These are phyloP conservation scores for Cremastinae sp. DNA, from an alignment of 2,888 invertebrate species.

Conservation along the genomic window DNA sequence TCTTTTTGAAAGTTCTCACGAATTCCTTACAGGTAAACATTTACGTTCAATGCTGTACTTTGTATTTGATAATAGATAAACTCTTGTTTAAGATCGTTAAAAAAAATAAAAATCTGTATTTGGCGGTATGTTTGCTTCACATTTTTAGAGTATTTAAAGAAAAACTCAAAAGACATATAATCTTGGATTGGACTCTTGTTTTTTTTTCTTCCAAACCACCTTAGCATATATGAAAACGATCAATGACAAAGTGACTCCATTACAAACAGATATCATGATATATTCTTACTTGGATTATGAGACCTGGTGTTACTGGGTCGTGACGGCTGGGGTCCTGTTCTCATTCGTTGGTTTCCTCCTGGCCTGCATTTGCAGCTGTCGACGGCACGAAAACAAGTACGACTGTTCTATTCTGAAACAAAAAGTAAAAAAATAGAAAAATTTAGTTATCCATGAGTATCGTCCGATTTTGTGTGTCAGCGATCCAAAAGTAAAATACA, in stretches of 20 bases:
- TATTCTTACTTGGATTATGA: conserved; percentile 70
- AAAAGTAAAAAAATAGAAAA: not conserved
- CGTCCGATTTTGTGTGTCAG: too few relatives aligned
- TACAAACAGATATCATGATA: conserved; percentile 69
- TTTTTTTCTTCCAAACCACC: too few relatives aligned
- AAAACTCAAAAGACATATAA: too few relatives aligned
- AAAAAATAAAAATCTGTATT: too few relatives aligned
- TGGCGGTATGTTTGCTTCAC: too few relatives aligned
- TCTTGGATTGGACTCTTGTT: too few relatives aligned
- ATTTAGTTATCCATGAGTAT: not conserved
- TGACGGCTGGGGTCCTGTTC: conserved; percentile 77
- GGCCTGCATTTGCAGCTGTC: conserved; percentile 88
- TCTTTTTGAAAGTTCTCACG: conserved; percentile 17
- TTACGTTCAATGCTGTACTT: not conserved
- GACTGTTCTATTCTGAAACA: conserved; percentile 66
- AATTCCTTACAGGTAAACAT: conserved; percentile 40
- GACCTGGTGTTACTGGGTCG: conserved; percentile 78
- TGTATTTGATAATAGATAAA: not conserved
- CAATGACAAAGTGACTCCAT: conserved; percentile 57
- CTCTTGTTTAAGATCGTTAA: too few relatives aligned
- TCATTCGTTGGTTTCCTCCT: conserved; percentile 83
- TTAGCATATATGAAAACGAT: conserved; percentile 13
- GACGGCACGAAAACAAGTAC: conserved; percentile 89
- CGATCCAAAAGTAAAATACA: too few relatives aligned
- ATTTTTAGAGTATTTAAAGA: too few relatives aligned